Conservation (phyloP, 2,113 vertebrate species). For the Tautogolabrus adspersus region DNA sequence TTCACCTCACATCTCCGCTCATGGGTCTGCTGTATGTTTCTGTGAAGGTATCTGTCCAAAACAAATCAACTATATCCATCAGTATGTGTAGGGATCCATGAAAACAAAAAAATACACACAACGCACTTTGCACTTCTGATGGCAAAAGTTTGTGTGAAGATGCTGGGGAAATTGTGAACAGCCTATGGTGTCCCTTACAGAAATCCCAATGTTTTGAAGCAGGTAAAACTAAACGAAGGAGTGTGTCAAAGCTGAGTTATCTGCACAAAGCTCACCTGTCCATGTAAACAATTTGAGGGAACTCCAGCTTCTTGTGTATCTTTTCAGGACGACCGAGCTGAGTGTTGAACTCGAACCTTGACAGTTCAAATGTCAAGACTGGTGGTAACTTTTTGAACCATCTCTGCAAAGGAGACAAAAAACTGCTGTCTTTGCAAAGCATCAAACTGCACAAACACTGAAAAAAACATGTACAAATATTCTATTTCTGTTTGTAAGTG, state of each 20-base stretch:
- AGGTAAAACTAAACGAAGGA: too few relatives aligned
- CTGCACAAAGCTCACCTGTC: conserved; percentile 88
- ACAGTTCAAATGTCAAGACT: conserved; percentile 97
- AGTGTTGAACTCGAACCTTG: conserved; percentile 97
- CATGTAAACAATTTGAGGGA: conserved; percentile 95
- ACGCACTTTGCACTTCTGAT: too few relatives aligned
- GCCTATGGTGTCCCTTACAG: too few relatives aligned
- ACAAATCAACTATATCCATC: background rate
- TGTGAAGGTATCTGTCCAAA: conserved; percentile 90
- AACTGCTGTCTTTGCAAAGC: background rate
- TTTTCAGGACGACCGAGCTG: conserved; percentile 98
- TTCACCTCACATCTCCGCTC: conserved; percentile 89
- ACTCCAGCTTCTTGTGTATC: conserved; percentile 97
- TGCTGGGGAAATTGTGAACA: too few relatives aligned
- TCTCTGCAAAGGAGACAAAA: conserved; percentile 80
- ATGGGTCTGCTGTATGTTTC: conserved; percentile 89
- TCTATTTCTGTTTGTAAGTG: background rate
- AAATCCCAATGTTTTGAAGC: too few relatives aligned
- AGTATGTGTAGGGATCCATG: too few relatives aligned
- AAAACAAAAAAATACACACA: too few relatives aligned
- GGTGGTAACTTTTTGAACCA: conserved; percentile 98
- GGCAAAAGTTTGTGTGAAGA: too few relatives aligned
- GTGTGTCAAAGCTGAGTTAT: too few relatives aligned
- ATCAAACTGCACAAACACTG: background rate
- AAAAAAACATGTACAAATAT: background rate